Base-by-base conservation (phyloP, 2,797 vertebrate species). In the Astyanax mexicanus region DNA sequence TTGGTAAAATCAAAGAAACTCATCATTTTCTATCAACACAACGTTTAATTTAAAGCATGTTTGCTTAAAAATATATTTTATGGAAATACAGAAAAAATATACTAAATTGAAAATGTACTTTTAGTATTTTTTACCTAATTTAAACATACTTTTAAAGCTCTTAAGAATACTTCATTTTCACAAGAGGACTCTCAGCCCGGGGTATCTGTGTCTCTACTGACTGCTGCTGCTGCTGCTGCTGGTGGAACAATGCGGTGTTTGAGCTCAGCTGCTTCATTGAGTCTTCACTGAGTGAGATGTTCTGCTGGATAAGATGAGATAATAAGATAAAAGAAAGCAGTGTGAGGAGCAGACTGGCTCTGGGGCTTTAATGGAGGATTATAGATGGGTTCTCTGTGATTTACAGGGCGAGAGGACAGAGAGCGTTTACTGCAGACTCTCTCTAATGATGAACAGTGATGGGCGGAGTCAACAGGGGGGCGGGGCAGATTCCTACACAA, bases 401-500 rank as follows among this genome's bases (percentile, higher is more conserved):
- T 94, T 94, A 93, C 92, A 84, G 87, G 86, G 88, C 91, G 91
- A 90, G 85, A 86, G 87, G 89, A 88, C 87, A 89, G 85, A 78
- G 80, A 84, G 90, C 91, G 92, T 92, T 94, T 92, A 93, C 90
- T 89, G 90, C 92, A 90, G 89, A 88, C 86, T 87, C 89, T 90
- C 84, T 85, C 90, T 89, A 90, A 91, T 60, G 69, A 72, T 42
- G 52, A 71, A 70, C 49, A 67, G 42, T 32, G 61, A 32, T 38
- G n/a, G 58, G 57, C 51, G 45, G 27, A 54, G 90, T 89, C 89
- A 90, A 90, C 86, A n/a, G n/a, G 86, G 89, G 86, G 89, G 78
- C 75, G 87, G 89, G 89, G 89, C 86, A 90, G 85, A 84, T 81
- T 86, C 86, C 84, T 84, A 84, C 75, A 84, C 86, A 88, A 85